A percentile compares a stretch with the other conserved stretches of the same genome.
These are phyloP conservation scores for Gouania willdenowi DNA, from an alignment of 2,797 vertebrate genomes.

Conservation along the genomic window DNA sequence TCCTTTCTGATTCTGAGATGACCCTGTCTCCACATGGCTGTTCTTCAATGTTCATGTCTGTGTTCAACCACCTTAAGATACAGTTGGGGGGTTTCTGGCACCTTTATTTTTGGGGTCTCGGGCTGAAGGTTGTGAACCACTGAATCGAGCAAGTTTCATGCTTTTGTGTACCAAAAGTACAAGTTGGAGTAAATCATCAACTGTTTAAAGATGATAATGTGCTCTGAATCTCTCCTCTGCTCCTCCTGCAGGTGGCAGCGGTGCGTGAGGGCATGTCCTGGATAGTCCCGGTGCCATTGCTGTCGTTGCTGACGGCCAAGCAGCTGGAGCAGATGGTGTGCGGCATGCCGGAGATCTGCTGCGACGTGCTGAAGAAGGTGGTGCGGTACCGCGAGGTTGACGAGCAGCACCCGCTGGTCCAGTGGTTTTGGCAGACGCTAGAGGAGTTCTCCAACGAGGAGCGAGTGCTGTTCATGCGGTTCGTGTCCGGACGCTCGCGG, in stretches of 20 bases:
- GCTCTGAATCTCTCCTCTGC: too few relatives aligned
- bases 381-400: slow-evolving; percentile 82
- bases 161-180: too few relatives aligned
- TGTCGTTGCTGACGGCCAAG: slow-evolving; percentile 78
- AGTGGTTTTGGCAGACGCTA: slow-evolving; percentile 84
- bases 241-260: slow-evolving; percentile 65
- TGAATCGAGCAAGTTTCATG: too few relatives aligned
- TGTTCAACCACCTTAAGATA: too few relatives aligned
- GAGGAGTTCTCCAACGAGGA: slow-evolving; percentile 84
- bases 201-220: too few relatives aligned
- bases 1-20: too few relatives aligned
- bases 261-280: slow-evolving; percentile 84
- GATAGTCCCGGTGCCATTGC: slow-evolving; percentile 80
- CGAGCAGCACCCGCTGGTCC: slow-evolving; percentile 78
- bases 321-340: slow-evolving; percentile 85
- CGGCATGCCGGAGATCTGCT: slow-evolving; percentile 82
- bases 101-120: too few relatives aligned
- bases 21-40: too few relatives aligned
- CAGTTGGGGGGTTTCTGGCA: too few relatives aligned
- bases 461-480: slow-evolving; percentile 82
- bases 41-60: too few relatives aligned
- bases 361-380: slow-evolving; percentile 82
- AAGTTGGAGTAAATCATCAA: too few relatives aligned
- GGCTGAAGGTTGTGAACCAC: too few relatives aligned
- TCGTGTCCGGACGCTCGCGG: slow-evolving; percentile 79